Evolutionary conservation across 2,888 invertebrate species (phyloP).

Genomic region (Pedicia rivosa): DNA sequence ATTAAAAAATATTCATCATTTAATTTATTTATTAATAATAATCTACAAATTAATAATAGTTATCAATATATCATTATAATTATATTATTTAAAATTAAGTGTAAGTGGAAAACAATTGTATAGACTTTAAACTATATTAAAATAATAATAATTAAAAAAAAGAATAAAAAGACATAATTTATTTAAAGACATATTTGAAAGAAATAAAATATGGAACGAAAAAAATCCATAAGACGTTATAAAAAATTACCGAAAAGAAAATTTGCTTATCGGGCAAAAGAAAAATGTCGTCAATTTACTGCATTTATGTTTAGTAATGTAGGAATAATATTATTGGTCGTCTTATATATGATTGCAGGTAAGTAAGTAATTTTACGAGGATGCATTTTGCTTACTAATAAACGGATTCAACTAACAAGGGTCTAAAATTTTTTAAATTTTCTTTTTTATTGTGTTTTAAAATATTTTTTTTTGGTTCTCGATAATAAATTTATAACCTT

Average conservation of each 20-base stretch:
- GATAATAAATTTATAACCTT: too few species aligned
- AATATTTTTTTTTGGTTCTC: too few species aligned
- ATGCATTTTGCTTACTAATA: not conserved
- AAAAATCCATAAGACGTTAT: conserved; percentile 36
- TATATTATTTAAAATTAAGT: too few species aligned
- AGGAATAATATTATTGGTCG: conserved; percentile 83
- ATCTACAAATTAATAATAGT: too few species aligned
- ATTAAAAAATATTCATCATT: too few species aligned
- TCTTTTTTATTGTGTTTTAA: too few species aligned
- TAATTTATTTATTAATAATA: too few species aligned
- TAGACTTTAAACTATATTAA: too few species aligned
- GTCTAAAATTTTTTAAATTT: too few species aligned
- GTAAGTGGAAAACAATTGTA: too few species aligned
- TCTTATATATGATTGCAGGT: conserved; percentile 77
- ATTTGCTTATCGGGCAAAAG: conserved; percentile 57
- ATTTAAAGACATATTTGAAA: too few species aligned
- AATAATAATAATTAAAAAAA: not conserved
- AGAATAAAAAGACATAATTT: conserved; percentile 7
- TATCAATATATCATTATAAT: too few species aligned
- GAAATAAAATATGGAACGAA: conserved; percentile 37
- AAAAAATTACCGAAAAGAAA: conserved; percentile 35
- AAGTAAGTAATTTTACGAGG: conserved; percentile 14
- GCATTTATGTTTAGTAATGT: conserved; percentile 97
- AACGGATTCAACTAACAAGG: not conserved
- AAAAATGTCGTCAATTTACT: conserved; percentile 62